Conservation (phyloP, 2,113 vertebrate genomes). For the Pygoscelis adeliae region DNA sequence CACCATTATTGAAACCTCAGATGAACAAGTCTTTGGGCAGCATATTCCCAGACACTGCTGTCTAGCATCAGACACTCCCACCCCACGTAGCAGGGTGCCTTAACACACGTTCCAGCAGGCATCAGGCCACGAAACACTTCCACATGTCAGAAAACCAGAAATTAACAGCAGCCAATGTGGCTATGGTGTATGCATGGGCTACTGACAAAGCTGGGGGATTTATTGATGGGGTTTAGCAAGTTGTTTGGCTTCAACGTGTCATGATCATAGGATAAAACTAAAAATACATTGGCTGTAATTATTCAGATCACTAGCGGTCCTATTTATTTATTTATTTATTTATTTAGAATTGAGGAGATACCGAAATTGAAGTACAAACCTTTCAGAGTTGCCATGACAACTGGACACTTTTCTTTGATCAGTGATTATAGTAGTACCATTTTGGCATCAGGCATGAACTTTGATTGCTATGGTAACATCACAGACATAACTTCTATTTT, state of each 20-base stretch:
- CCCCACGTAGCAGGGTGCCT: background rate
- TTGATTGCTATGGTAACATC: constrained; percentile 61
- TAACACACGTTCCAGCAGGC: background rate
- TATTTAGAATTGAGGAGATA: background rate
- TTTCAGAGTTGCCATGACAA: constrained; percentile 46
- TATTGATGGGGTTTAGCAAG: background rate
- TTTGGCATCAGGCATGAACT: constrained; percentile 40
- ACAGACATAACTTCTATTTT: constrained; percentile 15
- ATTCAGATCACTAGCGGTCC: background rate
- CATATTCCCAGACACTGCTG: background rate
- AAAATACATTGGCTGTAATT: background rate
- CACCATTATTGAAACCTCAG: background rate
- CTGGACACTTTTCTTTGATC: constrained; percentile 35
- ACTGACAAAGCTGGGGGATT: background rate
- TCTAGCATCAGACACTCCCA: background rate
- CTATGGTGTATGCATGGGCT: background rate
- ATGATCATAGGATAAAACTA: background rate
- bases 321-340: background rate
- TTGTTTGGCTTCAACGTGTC: background rate
- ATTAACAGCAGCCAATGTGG: background rate
- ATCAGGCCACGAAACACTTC: background rate
- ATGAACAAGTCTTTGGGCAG: background rate
- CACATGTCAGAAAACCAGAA: background rate
- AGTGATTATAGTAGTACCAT: constrained; percentile 11
- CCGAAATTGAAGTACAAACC: background rate